Percentiles rank a stretch among this genome's conserved stretches.
Evolutionary conservation across 1,140 invertebrate genomes (phyloP).

Genomic region (Neodiprion pinetum): DNA sequence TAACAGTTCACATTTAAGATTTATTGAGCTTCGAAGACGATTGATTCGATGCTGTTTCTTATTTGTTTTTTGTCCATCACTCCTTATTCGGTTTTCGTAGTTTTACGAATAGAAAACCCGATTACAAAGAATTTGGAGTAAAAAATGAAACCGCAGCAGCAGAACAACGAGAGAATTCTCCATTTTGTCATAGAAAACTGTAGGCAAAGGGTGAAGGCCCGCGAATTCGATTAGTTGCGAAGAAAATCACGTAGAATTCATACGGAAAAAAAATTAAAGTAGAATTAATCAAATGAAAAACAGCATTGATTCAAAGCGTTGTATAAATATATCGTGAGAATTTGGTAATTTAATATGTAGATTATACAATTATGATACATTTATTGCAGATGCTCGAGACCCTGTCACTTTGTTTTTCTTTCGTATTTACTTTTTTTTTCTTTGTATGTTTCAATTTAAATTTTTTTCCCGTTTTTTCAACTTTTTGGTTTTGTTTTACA

Average conservation of each 20-base stretch:
- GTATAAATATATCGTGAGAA: conserved; percentile 33
- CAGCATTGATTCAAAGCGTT: not conserved
- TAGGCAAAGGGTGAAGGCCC: too few species aligned
- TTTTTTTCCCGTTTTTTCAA: too few species aligned
- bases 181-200: too few species aligned
- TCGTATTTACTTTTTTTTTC: conserved; percentile 24
- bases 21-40: conserved; percentile 39
- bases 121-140: conserved; percentile 35
- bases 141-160: conserved; percentile 29
- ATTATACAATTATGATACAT: conserved; percentile 59
- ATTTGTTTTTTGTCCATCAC: conserved; percentile 13
- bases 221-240: too few species aligned
- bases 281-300: not conserved
- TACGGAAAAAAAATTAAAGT: not conserved
- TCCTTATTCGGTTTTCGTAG: conserved; percentile 16
- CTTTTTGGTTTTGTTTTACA: too few species aligned
- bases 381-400: conserved; percentile 52
- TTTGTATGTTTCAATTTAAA: conserved; percentile 19
- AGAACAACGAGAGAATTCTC: too few species aligned
- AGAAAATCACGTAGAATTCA: not conserved
- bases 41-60: conserved; percentile 27
- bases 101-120: conserved; percentile 31
- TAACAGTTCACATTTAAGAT: conserved; percentile 52
- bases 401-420: conserved; percentile 40
- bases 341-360: conserved; percentile 35